Evolutionary conservation across 2,888 invertebrate species (phyloP).

Genomic region (Elysia crispata): DNA sequence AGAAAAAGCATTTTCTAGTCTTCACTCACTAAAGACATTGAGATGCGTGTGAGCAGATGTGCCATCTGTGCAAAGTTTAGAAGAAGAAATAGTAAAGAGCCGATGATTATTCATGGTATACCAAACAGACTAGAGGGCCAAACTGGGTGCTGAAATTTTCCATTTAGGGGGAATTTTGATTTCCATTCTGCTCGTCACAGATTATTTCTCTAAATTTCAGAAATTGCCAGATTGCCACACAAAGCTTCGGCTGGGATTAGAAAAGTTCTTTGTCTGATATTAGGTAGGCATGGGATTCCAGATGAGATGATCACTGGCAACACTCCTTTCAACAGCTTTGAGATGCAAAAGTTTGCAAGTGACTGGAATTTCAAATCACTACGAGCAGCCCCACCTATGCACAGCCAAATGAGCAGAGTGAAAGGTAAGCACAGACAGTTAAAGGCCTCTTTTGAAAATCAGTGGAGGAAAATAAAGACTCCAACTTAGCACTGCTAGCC

Average conservation of each 20-base stretch:
- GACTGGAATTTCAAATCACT: no score
- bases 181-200: background rate
- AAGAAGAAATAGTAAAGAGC: slow-evolving; percentile 6
- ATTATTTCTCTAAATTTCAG: background rate
- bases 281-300: no score
- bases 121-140: background rate
- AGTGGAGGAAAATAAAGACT: no score
- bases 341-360: no score
- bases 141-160: background rate
- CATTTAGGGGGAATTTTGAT: background rate
- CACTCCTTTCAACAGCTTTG: no score
- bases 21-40: background rate
- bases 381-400: background rate
- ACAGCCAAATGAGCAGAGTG: background rate
- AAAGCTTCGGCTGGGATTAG: background rate
- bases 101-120: background rate
- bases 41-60: background rate
- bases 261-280: background rate
- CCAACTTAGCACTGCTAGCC: no score
- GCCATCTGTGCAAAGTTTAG: background rate
- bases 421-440: background rate
- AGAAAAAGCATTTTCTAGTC: slow-evolving; percentile 22
- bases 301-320: no score
- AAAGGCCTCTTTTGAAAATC: no score
- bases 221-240: background rate